These are phyloP conservation scores for Aphrocallistes beatrix DNA, from an alignment of 37 sponge, comb jelly and placozoan genomes.

Conservation along the genomic window DNA sequence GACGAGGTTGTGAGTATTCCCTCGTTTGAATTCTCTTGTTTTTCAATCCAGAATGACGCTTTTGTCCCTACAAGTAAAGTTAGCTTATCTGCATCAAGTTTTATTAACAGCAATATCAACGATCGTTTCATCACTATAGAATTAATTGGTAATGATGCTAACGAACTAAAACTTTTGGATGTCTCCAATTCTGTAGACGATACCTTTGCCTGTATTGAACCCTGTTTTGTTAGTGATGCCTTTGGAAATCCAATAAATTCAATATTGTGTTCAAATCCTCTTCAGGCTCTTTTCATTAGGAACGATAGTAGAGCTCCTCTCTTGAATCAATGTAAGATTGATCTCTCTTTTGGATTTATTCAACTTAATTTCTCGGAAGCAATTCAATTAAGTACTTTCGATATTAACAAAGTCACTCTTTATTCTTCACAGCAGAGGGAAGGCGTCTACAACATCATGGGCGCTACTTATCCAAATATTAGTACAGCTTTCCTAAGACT, in stretches of 20 bases:
- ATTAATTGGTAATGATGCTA: conserved; percentile 71
- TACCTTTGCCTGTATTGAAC: conserved; percentile 40
- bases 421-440: conserved; percentile 28
- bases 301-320: conserved; percentile 49
- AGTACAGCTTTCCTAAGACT: conserved; percentile 47
- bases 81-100: conserved; percentile 36
- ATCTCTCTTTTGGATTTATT: conserved; percentile 40
- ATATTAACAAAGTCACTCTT: conserved; percentile 42
- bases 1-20: conserved; percentile 47
- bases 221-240: conserved; percentile 41
- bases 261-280: conserved; percentile 23
- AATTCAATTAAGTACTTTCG: conserved; percentile 41
- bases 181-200: conserved; percentile 36
- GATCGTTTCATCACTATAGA: conserved; percentile 44
- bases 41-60: conserved; percentile 35
- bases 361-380: conserved; percentile 67
- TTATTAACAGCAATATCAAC: conserved; percentile 37
- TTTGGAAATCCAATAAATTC: conserved; percentile 39
- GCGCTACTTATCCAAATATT: conserved; percentile 34
- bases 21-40: conserved; percentile 30
- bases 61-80: conserved; percentile 23
- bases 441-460: conserved; percentile 33
- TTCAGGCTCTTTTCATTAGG: conserved; percentile 32
- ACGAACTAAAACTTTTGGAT: conserved; percentile 41
- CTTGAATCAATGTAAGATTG: conserved; percentile 36